phyloP scores from a whole-genome alignment of 2,797 vertebrate species.

The Aeoliscus strigatus region DNA sequence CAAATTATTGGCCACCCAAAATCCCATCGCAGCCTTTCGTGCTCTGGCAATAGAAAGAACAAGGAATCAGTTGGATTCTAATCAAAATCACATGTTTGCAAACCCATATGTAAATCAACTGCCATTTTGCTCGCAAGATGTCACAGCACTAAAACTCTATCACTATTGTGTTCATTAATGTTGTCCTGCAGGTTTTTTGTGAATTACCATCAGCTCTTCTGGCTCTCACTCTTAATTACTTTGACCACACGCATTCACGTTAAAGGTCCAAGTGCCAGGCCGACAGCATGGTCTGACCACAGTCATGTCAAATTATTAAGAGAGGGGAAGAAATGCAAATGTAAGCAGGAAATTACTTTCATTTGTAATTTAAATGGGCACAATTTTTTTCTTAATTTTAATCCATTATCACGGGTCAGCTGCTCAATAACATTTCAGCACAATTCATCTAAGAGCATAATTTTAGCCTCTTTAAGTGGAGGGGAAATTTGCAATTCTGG shows the following conservation, averaged over 20 bases:
- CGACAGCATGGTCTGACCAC: too few species aligned
- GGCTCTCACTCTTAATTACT: conserved; percentile 29
- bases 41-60: too few species aligned
- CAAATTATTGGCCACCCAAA: conserved; percentile 51
- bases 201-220: conserved; percentile 24
- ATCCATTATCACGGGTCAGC: conserved; percentile 33
- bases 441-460: conserved; percentile 23
- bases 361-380: conserved; percentile 30
- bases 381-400: conserved; percentile 12
- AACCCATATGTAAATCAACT: too few species aligned
- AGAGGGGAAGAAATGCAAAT: too few species aligned
- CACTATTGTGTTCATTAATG: conserved; percentile 9
- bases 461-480: conserved; percentile 33
- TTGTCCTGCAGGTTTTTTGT: conserved; percentile 21
- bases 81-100: too few species aligned
- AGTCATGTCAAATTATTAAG: too few species aligned
- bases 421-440: conserved; percentile 29
- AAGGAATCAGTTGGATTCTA: conserved; percentile 13
- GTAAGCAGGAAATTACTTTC: conserved; percentile 2
- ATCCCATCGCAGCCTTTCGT: conserved; percentile 34
- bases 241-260: conserved; percentile 46
- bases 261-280: too few species aligned
- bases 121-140: conserved; percentile 6
- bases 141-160: conserved; percentile 19
- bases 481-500: conserved; percentile 46